phyloP scores from a whole-genome alignment of 2,888 invertebrate genomes.

The Nomada flava region DNA sequence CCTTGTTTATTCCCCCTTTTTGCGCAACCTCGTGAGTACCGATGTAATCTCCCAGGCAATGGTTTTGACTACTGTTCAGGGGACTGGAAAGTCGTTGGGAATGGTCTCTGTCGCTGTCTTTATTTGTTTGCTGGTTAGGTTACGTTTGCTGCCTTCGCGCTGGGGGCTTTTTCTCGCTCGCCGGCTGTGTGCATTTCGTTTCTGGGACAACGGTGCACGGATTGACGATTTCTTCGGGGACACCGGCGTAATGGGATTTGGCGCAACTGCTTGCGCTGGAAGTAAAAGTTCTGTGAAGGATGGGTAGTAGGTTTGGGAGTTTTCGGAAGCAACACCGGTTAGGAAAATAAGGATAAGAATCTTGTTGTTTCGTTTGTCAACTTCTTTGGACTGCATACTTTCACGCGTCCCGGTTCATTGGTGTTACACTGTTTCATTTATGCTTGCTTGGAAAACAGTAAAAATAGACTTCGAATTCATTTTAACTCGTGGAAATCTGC shows the following conservation, averaged over 20 bases:
- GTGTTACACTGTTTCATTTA: too few species aligned
- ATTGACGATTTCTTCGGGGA: background rate
- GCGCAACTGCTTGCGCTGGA: background rate
- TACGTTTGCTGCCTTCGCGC: background rate
- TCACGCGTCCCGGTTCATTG: too few species aligned
- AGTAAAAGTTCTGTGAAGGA: too few species aligned
- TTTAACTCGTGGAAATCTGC: too few species aligned
- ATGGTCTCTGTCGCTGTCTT: slow-evolving; percentile 5
- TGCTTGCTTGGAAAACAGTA: too few species aligned
- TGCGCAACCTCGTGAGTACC: slow-evolving; percentile 18
- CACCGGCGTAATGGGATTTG: background rate
- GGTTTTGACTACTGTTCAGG: slow-evolving; percentile 1
- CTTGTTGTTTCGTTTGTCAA: too few species aligned
- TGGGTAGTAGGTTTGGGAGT: background rate
- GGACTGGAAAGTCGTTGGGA: background rate
- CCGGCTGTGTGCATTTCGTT: background rate
- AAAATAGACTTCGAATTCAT: too few species aligned
- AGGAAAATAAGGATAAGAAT: too few species aligned
- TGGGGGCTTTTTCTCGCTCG: background rate
- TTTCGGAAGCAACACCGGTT: too few species aligned
- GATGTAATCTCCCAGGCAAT: slow-evolving; percentile 29
- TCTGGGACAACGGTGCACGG: background rate
- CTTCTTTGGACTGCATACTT: too few species aligned
- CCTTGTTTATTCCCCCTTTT: slow-evolving; percentile 8
- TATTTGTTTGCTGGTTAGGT: background rate